Conservation (phyloP, 2,888 invertebrate species). For the Achlya flavicornis region DNA sequence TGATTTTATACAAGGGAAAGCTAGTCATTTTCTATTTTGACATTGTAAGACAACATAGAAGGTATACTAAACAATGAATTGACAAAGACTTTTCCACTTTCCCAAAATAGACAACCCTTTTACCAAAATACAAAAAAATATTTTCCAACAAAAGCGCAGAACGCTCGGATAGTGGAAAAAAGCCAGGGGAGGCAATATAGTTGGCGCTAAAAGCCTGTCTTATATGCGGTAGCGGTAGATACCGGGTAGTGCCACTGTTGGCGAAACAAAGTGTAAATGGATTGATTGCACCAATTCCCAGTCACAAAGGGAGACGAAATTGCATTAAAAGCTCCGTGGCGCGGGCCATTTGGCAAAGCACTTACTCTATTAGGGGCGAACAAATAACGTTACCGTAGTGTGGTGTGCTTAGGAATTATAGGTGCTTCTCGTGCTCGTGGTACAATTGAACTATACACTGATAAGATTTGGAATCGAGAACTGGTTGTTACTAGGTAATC, state of each 20-base stretch:
- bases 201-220: slow-evolving; percentile 67
- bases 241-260: slow-evolving; percentile 61
- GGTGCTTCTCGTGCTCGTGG: slow-evolving; percentile 22
- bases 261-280: slow-evolving; percentile 85
- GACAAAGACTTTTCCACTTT: not conserved
- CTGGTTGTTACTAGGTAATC: not conserved
- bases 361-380: slow-evolving; percentile 79
- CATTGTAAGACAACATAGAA: too few species aligned
- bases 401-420: slow-evolving; percentile 45
- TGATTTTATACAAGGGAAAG: too few species aligned
- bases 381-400: slow-evolving; percentile 81
- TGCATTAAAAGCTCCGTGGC: slow-evolving; percentile 83
- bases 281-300: slow-evolving; percentile 83
- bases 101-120: not conserved
- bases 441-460: not conserved
- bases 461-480: not conserved
- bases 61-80: not conserved
- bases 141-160: not conserved
- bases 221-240: slow-evolving; percentile 45
- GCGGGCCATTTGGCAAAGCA: slow-evolving; percentile 79
- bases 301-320: slow-evolving; percentile 81
- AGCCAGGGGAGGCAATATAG: slow-evolving; percentile 56
- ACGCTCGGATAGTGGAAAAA: slow-evolving; percentile 30
- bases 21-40: too few species aligned
- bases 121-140: not conserved